A percentile compares a stretch with the other conserved stretches of the same genome.
Evolutionary conservation across 1,140 invertebrate species (phyloP).

Genomic region (Zelostemma sp.): DNA sequence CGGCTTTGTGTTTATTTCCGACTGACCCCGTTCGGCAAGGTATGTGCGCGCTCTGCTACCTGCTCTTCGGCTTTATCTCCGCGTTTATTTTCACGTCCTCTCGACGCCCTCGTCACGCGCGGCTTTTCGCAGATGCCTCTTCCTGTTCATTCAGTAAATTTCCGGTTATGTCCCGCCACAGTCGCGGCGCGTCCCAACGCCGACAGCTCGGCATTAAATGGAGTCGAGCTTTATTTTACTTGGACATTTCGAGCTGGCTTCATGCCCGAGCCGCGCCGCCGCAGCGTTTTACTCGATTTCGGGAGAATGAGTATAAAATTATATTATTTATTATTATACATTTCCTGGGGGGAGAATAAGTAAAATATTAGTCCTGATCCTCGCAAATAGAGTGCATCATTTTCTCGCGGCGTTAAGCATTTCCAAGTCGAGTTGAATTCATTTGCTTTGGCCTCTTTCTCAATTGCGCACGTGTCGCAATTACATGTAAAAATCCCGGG

Average conservation of each 20-base stretch:
- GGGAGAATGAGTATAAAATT: too few relatives aligned
- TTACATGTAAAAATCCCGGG: too few relatives aligned
- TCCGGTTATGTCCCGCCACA: constrained; percentile 19
- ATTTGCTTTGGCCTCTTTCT: too few relatives aligned
- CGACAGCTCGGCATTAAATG: neutral
- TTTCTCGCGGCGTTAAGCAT: too few relatives aligned
- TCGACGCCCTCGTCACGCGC: constrained; percentile 26
- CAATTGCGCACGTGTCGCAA: too few relatives aligned
- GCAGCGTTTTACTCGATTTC: too few relatives aligned
- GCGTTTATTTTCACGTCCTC: constrained; percentile 51
- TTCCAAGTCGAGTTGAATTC: too few relatives aligned
- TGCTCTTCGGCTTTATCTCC: neutral
- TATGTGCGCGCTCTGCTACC: constrained; percentile 36
- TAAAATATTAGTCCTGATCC: too few relatives aligned
- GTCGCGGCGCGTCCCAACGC: neutral
- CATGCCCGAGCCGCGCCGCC: too few relatives aligned
- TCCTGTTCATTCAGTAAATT: constrained; percentile 45
- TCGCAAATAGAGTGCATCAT: too few relatives aligned
- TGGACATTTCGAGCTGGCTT: constrained; percentile 15
- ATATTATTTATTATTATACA: too few relatives aligned
- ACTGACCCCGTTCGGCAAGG: constrained; percentile 54
- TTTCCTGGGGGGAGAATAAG: too few relatives aligned
- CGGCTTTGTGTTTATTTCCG: constrained; percentile 61
- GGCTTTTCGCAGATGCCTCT: constrained; percentile 27
- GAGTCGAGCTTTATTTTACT: constrained; percentile 20